A percentile compares a stretch with the other conserved stretches of the same genome.
These are phyloP conservation scores for Beris morrisii DNA, from an alignment of 2,888 invertebrate genomes.

Conservation along the genomic window DNA sequence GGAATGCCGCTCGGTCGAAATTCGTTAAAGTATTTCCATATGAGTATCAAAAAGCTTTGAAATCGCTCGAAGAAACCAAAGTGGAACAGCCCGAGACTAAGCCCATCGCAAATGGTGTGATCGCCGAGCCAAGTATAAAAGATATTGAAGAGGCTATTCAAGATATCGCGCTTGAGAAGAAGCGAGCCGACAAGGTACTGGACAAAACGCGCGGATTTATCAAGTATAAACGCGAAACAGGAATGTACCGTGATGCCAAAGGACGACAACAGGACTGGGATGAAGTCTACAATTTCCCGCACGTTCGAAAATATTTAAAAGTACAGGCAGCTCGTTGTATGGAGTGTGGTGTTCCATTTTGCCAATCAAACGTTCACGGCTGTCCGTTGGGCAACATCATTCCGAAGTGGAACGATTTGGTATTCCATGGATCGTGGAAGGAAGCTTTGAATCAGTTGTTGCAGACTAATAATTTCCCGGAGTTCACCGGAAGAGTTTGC, in stretches of 20 bases:
- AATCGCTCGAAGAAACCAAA: conserved; percentile 62
- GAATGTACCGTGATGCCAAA: conserved; percentile 81
- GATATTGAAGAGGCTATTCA: conserved; percentile 90
- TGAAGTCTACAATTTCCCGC: conserved; percentile 88
- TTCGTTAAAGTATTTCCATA: conserved; percentile 97
- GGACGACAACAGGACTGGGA: conserved; percentile 93
- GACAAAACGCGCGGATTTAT: conserved; percentile 92
- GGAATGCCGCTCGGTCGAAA: conserved; percentile 74
- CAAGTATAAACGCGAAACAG: conserved; percentile 89
- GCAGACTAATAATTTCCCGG: conserved; percentile 99
- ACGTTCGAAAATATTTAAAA: conserved; percentile 85
- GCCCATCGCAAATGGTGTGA: conserved; percentile 50
- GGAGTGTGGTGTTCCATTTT: conserved; percentile 99
- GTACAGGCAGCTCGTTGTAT: conserved; percentile 95
- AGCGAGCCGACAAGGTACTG: conserved; percentile 77
- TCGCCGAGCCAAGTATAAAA: conserved; percentile 59
- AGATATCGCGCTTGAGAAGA: conserved; percentile 75
- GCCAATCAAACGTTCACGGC: conserved; percentile 87
- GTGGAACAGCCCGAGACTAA: conserved; percentile 45
- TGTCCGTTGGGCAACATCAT: conserved; percentile 98
- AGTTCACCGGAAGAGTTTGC: conserved; percentile 91
- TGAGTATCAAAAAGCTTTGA: conserved; percentile 91
- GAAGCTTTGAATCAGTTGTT: conserved; percentile 89
- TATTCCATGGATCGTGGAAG: conserved; percentile 93
- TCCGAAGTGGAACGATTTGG: conserved; percentile 97